These are phyloP conservation scores for Drosophila macrothrix DNA, from an alignment of 2,888 invertebrate species.

Conservation along the genomic window DNA sequence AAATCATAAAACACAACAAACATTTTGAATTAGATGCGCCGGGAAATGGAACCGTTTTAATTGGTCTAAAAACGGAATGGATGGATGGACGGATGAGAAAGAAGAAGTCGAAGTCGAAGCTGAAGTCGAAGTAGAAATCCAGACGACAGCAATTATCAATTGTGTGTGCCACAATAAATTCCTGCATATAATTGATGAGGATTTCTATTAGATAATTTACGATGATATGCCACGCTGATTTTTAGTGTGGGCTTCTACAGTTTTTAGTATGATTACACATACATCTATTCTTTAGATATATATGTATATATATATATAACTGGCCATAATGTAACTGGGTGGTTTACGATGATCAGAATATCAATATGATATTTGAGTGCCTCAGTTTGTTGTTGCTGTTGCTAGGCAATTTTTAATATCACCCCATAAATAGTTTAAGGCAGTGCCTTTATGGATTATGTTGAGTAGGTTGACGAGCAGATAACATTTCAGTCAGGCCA, in stretches of 20 bases:
- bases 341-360: conserved; percentile 44
- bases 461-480: neutral
- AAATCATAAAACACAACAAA: conserved; percentile 63
- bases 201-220: conserved; percentile 71
- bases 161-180: conserved; percentile 76
- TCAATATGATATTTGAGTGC: conserved; percentile 19
- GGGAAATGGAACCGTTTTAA: conserved; percentile 72
- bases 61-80: conserved; percentile 54
- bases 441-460: neutral
- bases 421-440: conserved; percentile 23
- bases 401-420: neutral
- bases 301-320: conserved; percentile 14
- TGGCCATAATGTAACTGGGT: conserved; percentile 33
- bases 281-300: conserved; percentile 9
- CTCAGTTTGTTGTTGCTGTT: neutral
- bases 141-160: conserved; percentile 75
- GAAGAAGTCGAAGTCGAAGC: neutral
- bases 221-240: conserved; percentile 63
- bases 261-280: conserved; percentile 54
- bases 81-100: neutral
- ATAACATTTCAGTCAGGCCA: conserved; percentile 4
- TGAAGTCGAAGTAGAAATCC: conserved; percentile 25
- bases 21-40: conserved; percentile 24
- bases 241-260: conserved; percentile 47
- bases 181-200: conserved; percentile 64